Conservation (phyloP, 2,113 vertebrate species). For the Lepidothrix coronata region DNA sequence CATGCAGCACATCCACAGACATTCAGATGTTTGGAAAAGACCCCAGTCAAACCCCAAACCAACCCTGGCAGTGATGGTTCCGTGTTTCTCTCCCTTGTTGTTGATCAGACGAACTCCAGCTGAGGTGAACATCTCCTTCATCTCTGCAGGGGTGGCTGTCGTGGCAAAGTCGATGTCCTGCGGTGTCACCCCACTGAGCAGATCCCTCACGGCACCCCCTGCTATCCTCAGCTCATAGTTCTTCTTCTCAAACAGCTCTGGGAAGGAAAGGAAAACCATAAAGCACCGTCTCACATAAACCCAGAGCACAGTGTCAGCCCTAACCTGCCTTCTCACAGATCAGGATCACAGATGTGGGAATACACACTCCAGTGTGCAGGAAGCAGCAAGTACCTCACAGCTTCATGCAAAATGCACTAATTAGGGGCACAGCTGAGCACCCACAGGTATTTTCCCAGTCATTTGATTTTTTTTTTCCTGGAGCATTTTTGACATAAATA, state of each 20-base stretch:
- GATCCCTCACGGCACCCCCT: slow-evolving; percentile 92
- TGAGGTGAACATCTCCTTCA: slow-evolving; percentile 89
- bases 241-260: slow-evolving; percentile 89
- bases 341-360: accelerated
- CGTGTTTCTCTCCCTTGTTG: slow-evolving; percentile 94
- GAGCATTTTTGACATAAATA: neutral
- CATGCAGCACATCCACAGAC: neutral
- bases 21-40: neutral
- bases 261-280: neutral
- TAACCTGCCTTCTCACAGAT: neutral
- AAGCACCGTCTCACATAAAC: neutral
- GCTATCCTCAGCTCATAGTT: slow-evolving; percentile 91
- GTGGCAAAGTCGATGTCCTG: slow-evolving; percentile 96
- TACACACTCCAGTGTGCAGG: neutral
- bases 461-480: neutral
- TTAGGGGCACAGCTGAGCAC: neutral
- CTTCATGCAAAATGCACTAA: neutral
- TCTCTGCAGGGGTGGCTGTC: slow-evolving; percentile 89
- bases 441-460: no score
- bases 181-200: slow-evolving; percentile 85
- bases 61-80: slow-evolving; percentile 94
- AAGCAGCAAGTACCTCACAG: neutral
- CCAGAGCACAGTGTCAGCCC: accelerated
- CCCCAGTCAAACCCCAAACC: neutral
- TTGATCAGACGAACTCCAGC: slow-evolving; percentile 93